Conservation (phyloP, 2,797 vertebrate genomes). For the Darevskia nairensis region DNA sequence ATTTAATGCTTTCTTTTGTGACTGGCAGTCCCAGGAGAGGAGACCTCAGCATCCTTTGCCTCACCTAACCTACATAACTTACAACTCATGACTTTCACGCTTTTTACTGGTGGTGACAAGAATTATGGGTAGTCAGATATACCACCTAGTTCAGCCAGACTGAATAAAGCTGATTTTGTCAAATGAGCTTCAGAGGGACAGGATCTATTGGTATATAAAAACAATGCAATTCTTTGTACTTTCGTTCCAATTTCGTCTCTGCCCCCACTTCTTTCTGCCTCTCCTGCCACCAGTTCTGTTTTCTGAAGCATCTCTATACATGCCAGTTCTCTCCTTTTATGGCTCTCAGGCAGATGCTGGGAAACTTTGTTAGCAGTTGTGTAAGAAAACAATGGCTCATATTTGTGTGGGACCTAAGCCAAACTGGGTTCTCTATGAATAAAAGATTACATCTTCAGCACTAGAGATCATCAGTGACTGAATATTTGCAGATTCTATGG, state of each 20-base stretch:
- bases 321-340: conserved; percentile 33
- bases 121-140: conserved; percentile 21
- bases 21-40: background rate
- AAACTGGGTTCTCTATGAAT: conserved; percentile 51
- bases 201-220: background rate
- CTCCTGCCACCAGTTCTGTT: conserved; percentile 7
- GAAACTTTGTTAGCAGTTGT: background rate
- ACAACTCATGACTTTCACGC: conserved; percentile 30
- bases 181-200: background rate
- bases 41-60: conserved; percentile 28
- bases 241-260: background rate
- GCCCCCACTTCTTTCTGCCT: conserved; percentile 30
- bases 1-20: conserved; percentile 47
- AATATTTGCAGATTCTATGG: background rate
- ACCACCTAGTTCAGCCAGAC: background rate
- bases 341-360: conserved; percentile 56
- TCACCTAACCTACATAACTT: conserved; percentile 36
- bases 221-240: conserved; percentile 37
- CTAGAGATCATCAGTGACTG: conserved; percentile 2
- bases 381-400: conserved; percentile 34
- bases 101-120: conserved; percentile 28
- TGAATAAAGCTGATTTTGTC: background rate
- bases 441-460: conserved; percentile 52
- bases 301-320: background rate
- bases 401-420: conserved; percentile 33